These are phyloP conservation scores for Telmatherina bonti DNA, from an alignment of 2,797 vertebrate species.

Conservation along the genomic window DNA sequence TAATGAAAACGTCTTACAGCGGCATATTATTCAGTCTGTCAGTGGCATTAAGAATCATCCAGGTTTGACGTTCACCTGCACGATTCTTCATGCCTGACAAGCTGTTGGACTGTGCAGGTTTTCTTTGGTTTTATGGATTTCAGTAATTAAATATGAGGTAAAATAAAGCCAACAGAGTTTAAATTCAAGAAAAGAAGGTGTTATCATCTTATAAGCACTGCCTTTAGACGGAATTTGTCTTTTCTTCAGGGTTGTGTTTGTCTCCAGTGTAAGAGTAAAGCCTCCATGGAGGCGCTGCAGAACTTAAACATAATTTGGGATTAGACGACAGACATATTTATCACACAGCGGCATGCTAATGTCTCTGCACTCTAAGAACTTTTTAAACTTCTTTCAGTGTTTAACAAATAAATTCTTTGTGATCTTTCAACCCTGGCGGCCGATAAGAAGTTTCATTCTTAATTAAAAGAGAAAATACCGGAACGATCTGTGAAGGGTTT, in stretches of 20 bases:
- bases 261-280: conserved; percentile 13
- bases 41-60: conserved; percentile 7
- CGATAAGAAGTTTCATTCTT: conserved; percentile 73
- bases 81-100: conserved; percentile 22
- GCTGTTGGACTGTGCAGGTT: not conserved
- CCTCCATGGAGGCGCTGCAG: conserved; percentile 32
- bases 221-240: not conserved
- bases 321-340: conserved; percentile 59
- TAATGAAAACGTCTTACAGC: not conserved
- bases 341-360: conserved; percentile 65
- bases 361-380: conserved; percentile 45
- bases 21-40: conserved; percentile 11
- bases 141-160: not conserved
- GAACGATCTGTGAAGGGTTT: conserved; percentile 77
- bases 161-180: not conserved
- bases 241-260: conserved; percentile 18
- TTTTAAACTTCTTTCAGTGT: conserved; percentile 59
- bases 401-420: conserved; percentile 67
- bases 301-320: conserved; percentile 67
- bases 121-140: conserved; percentile 12
- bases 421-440: conserved; percentile 72
- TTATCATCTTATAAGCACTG: not conserved
- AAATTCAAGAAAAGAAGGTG: not conserved
- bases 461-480: conserved; percentile 78
- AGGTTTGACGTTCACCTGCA: conserved; percentile 12